Conservation (phyloP, 2,888 invertebrate genomes). For the Spicauda simplicius region DNA sequence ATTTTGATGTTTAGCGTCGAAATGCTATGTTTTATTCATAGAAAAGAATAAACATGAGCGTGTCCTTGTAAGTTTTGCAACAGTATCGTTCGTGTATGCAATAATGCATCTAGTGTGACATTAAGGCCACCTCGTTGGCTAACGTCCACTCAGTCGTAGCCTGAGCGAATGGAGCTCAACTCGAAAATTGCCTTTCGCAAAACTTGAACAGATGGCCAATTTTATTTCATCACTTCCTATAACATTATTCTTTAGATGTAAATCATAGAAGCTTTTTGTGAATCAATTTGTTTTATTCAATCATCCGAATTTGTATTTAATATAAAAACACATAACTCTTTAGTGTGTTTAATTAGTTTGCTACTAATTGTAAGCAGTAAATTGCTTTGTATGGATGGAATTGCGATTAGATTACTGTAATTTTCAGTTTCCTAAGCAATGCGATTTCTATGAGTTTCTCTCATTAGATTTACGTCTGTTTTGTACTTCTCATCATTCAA, state of each 20-base stretch:
- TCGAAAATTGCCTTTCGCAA: conserved; percentile 49
- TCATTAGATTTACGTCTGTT: no score
- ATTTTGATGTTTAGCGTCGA: background rate
- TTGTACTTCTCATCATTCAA: no score
- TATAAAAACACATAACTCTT: background rate
- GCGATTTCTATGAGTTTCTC: no score
- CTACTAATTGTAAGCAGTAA: no score
- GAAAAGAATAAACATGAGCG: conserved; percentile 9
- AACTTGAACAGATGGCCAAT: conserved; percentile 6
- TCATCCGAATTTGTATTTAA: background rate
- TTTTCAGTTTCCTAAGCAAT: no score
- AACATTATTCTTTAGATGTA: background rate
- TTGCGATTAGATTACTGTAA: no score
- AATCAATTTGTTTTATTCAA: background rate
- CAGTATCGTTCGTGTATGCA: conserved; percentile 29
- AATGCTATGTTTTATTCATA: background rate
- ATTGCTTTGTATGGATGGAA: no score
- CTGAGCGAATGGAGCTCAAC: conserved; percentile 59
- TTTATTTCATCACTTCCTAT: conserved; percentile 13
- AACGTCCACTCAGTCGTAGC: conserved; percentile 47
- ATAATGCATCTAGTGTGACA: conserved; percentile 43
- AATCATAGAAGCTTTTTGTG: background rate
- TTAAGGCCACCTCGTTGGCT: conserved; percentile 63
- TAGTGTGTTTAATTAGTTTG: no score
- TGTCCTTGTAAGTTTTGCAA: conserved; percentile 36